Evolutionary conservation across 1,140 invertebrate species (phyloP), one percentile per base, ranked within the genome.

Genomic region (Pentalonia nigronervosa): DNA sequence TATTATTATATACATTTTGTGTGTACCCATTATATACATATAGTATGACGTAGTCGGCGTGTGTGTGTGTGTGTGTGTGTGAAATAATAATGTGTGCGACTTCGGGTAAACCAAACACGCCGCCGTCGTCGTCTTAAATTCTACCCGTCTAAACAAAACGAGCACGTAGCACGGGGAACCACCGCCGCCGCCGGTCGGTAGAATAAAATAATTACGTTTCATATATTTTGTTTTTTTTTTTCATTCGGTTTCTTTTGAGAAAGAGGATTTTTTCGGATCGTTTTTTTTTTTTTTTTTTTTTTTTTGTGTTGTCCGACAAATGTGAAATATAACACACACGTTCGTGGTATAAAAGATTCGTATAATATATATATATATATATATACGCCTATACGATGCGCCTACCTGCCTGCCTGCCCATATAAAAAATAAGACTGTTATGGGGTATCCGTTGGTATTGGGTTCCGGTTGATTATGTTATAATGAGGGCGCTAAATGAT

Each of bases 401-500:
- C 30, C 30, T 53, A 41, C 4, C 1, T 53, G 23, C 53, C 20
- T 56, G 9, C 56, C 56, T n/a, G n/a, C 14, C 9, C 17, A 48
- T 20, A 48, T 0, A 89, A 41, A 53, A 17, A 53, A 47, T 21
- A 91, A 93, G 7, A 47, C 45, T 34, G 36, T 21, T 41, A 41
- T 4, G 2, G 67, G 76, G 67, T 86, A 53, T 36, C 34, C 50
- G 47, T 87, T 17, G 21, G 91, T 21, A 8, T 14, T 21, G 81
- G 91, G 91, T 93, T 93, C 81, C 91, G 91, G 91, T 86, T 93
- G 91, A 93, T 93, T 93, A 84, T 93, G 91, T 93, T 93, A 53
- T 93, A 93, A 93, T 93, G 91, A 93, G 91, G 91, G 91, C 81
- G 91, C 91, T 93, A 93, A 93, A 93, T 93, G 91, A 93, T 93